phyloP scores from a whole-genome alignment of 2,888 invertebrate genomes.

The Stenoptilia bipunctidactyla region DNA sequence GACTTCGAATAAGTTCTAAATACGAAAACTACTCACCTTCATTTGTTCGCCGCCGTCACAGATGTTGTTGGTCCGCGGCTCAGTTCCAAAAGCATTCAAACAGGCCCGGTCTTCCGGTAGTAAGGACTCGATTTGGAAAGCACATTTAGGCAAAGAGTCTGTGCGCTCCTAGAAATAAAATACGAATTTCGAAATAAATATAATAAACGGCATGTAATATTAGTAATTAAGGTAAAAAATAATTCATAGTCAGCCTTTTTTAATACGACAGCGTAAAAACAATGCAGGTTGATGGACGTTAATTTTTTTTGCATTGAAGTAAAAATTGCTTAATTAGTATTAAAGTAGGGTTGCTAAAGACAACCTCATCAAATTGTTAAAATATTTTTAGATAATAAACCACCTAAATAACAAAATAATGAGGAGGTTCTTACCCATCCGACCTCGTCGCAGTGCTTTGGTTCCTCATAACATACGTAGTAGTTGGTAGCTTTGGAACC shows the following conservation, averaged over 20 bases:
- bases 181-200: background rate
- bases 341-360: no score
- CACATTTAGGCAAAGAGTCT: conserved; percentile 47
- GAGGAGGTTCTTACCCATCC: conserved; percentile 43
- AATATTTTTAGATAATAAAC: background rate
- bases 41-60: conserved; percentile 62
- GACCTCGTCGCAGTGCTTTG: conserved; percentile 55
- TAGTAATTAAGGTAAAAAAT: no score
- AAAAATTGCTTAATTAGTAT: no score
- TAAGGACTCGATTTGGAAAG: conserved; percentile 56
- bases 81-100: conserved; percentile 49
- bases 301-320: no score
- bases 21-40: conserved; percentile 38
- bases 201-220: background rate
- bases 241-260: no score
- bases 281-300: no score
- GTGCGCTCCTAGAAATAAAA: conserved; percentile 38
- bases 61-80: conserved; percentile 28
- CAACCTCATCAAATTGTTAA: no score
- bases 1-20: no score
- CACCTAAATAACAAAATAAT: background rate
- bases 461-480: conserved; percentile 56
- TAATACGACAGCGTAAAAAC: no score
- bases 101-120: conserved; percentile 54
- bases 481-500: conserved; percentile 49